Evolutionary conservation across 92 coral and sea anemone genomes (phyloP), one percentile per base, ranked within the genome.

Genomic region (Ricordea florida): DNA sequence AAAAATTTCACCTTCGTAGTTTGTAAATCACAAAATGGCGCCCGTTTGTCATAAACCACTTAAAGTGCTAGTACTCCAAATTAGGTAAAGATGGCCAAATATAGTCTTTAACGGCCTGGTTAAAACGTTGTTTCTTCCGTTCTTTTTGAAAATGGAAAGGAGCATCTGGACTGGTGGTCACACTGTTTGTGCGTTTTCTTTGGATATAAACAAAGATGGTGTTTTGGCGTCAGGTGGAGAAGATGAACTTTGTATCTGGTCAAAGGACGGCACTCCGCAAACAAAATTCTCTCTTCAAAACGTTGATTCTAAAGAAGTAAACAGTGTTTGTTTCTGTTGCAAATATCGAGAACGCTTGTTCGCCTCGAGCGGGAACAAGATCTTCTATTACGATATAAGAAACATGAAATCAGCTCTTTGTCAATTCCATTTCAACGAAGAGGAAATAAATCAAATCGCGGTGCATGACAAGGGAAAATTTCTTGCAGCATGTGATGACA

Each of bases 401-500:
- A 85, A 82, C 11, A 50, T 75, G 20, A 60, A 76, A 15, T 70
- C 76, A 7, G 51, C 88, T 30, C 58, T 89, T 21, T 68, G 84
- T 37, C 85, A 91, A 59, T 85, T 82, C 44, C 85, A 86, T 16
- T 87, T 60, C 72, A 94, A 86, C 66, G 84, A 57, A 21, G 98
- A 94, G 30, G 98, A 94, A 78, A 86, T 94, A 16, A 94, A 92
- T 64, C 97, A 94, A 89, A 50, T 94, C 7, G 77, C 82, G 24
- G 49, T 92, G 15, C 90, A 86, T 27, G 62, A 76, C 52, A 83
- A 74, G 24, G 97, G 97, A 34, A 73, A 57, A 9, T 96, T 77
- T 56, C 65, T 96, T 21, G 94, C 94, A 9, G 93, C 96, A 8
- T 84, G 97, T 56, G 99, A 96, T 53, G 99, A 96, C 71, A 72